These are phyloP conservation scores for Danio kyathit DNA, from an alignment of 2,797 vertebrate species.

Conservation along the genomic window DNA sequence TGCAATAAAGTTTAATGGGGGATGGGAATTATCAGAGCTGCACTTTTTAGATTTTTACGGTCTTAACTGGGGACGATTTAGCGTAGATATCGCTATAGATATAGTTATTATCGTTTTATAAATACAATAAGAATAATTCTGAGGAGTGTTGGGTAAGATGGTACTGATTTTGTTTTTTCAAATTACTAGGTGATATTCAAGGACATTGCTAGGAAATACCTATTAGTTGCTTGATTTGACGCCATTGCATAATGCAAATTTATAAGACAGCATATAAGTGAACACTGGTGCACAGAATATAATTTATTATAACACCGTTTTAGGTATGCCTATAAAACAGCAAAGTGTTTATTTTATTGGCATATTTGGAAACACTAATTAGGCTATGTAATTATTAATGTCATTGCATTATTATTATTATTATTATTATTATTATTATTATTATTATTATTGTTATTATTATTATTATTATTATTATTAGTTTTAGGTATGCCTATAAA, in stretches of 20 bases:
- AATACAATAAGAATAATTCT: background rate
- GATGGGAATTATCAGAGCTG: background rate
- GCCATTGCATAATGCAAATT: background rate
- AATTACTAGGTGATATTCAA: no score
- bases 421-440: no score
- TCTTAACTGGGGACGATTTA: background rate
- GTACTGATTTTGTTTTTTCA: no score
- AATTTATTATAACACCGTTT: background rate
- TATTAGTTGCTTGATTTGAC: background rate
- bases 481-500: background rate
- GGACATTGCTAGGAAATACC: background rate
- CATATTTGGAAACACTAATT: no score
- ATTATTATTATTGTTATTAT: no score
- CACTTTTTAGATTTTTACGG: slow-evolving; percentile 1
- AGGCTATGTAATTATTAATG: no score
- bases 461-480: no score
- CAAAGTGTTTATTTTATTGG: no score
- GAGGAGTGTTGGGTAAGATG: background rate
- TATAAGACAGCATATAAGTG: background rate
- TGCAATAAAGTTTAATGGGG: slow-evolving; percentile 30
- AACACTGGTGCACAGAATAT: background rate
- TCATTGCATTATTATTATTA: no score
- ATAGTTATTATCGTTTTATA: background rate
- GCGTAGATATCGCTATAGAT: background rate
- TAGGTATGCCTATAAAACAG: background rate